Evolutionary conservation across 2,113 vertebrate species (phyloP).

Genomic region (Oceanites oceanicus): DNA sequence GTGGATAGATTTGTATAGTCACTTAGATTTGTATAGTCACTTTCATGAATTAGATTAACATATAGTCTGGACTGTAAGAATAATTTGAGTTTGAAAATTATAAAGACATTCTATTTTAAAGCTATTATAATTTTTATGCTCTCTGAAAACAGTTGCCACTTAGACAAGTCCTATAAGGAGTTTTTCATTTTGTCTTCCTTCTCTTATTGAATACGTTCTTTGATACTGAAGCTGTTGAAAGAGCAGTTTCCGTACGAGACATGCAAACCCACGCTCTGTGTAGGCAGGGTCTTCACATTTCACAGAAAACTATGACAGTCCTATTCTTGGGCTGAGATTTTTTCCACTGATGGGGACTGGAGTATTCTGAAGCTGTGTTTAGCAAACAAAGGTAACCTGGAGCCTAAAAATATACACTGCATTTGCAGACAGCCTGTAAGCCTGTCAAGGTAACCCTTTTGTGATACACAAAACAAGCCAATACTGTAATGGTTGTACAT

Average conservation of each 20-base stretch:
- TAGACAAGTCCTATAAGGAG: background rate
- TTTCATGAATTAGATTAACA: background rate
- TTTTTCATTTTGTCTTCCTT: background rate
- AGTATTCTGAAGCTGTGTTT: slow-evolving; percentile 13
- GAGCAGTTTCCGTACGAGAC: background rate
- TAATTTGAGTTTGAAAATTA: background rate
- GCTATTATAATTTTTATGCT: background rate
- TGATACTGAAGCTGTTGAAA: background rate
- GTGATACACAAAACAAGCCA: background rate
- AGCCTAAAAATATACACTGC: background rate
- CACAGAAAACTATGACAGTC: slow-evolving; percentile 44
- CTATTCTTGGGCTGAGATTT: slow-evolving; percentile 57
- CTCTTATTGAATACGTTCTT: background rate
- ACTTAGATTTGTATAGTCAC: too few relatives aligned
- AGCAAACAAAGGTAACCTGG: slow-evolving; percentile 38
- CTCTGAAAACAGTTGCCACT: background rate
- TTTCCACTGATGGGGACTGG: slow-evolving; percentile 32
- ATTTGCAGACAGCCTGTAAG: background rate
- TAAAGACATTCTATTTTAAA: background rate
- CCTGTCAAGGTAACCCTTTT: background rate
- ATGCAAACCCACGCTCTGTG: background rate
- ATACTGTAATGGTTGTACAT: background rate
- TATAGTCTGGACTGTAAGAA: background rate
- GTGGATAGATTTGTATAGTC: too few relatives aligned
- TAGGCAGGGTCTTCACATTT: slow-evolving; percentile 47